Evolutionary conservation across 2,888 invertebrate genomes (phyloP).

Genomic region (Druceiella hillmani): DNA sequence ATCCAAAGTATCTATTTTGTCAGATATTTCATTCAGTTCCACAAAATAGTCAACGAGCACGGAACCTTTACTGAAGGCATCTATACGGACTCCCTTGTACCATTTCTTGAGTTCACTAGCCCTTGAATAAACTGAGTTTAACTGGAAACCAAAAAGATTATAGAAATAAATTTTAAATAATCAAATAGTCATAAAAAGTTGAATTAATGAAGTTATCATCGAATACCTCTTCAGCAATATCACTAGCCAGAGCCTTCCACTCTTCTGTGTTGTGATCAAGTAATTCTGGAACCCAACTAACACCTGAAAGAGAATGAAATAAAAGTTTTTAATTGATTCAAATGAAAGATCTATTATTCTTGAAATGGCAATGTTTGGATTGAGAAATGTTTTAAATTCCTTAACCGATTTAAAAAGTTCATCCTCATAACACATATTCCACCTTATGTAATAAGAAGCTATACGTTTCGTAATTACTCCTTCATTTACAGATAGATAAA

Average conservation of each 20-base stretch:
- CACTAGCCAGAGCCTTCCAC: slow-evolving; percentile 77
- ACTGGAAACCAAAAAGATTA: slow-evolving; percentile 47
- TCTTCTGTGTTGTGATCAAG: slow-evolving; percentile 82
- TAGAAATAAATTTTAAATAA: not conserved
- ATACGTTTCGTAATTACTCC: too few species aligned
- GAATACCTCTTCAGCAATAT: slow-evolving; percentile 73
- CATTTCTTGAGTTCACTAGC: slow-evolving; percentile 70
- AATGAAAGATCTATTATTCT: too few species aligned
- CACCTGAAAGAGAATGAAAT: slow-evolving; percentile 37
- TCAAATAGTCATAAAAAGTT: slow-evolving; percentile 6
- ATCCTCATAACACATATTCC: too few species aligned
- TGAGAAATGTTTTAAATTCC: too few species aligned
- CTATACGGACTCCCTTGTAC: slow-evolving; percentile 82
- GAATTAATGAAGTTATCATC: slow-evolving; percentile 6
- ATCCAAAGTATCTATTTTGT: slow-evolving; percentile 64
- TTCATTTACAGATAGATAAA: too few species aligned
- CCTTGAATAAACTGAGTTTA: slow-evolving; percentile 76
- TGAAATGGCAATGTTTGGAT: too few species aligned
- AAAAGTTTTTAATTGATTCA: too few species aligned
- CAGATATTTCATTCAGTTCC: slow-evolving; percentile 69
- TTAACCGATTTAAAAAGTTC: too few species aligned
- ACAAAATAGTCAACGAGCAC: slow-evolving; percentile 86
- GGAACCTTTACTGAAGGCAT: slow-evolving; percentile 83
- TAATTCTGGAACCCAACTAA: slow-evolving; percentile 80
- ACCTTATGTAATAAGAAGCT: too few species aligned